Conservation (phyloP, 1,140 invertebrate genomes). For the Heliconius hewitsoni region DNA sequence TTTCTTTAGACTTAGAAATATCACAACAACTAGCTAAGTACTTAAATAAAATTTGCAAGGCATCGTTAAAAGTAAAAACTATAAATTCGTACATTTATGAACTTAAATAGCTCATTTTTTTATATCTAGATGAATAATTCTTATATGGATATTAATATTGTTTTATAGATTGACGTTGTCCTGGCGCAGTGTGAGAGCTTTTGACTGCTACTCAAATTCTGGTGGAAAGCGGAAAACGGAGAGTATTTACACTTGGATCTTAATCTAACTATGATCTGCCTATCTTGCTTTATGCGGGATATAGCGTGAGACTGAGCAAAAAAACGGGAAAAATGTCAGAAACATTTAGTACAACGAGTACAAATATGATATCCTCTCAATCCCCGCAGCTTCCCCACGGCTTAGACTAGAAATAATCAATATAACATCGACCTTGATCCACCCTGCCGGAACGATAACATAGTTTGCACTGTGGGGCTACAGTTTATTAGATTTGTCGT, state of each 20-base stretch:
- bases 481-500: conserved; percentile 3
- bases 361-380: background rate
- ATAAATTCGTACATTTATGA: background rate
- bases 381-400: conserved; percentile 20
- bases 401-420: conserved; percentile 50
- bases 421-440: conserved; percentile 65
- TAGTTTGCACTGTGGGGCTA: conserved; percentile 53
- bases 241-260: no score
- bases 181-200: no score
- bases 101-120: background rate
- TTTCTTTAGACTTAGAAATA: background rate
- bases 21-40: background rate
- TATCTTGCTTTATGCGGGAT: no score
- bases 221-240: no score
- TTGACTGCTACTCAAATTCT: no score
- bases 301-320: no score
- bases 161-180: background rate
- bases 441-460: conserved; percentile 53
- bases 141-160: no score
- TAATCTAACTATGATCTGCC: no score
- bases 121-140: background rate
- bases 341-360: background rate
- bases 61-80: background rate
- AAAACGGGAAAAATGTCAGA: no score
- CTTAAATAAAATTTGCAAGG: background rate